Evolutionary conservation across 2,797 vertebrate genomes (phyloP), one percentile per base, ranked within the genome.

Genomic region (Pipistrellus kuhlii): DNA sequence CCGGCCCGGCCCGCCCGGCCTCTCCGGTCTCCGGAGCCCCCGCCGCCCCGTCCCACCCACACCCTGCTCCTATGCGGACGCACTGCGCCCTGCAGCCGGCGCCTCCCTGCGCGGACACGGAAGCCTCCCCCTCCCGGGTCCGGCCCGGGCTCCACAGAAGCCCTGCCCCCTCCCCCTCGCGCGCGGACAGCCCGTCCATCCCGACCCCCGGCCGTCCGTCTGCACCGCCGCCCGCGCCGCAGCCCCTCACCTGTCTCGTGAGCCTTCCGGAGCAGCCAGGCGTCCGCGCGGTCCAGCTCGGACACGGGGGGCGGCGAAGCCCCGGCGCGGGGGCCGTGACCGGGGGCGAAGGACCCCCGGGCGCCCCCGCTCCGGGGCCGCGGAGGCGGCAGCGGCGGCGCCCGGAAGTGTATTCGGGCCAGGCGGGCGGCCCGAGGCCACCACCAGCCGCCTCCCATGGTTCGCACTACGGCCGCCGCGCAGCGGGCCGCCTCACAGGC

Each of bases 251-350:
- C 98, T 85, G 97, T 97, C 93, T 98, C 98, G 17, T 97, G 98
- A 72, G 97, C 97, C 86, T 98, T 98, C 80, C 98, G 94, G 48
- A 98, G 97, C 32, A 98, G 96, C 99, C 99, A 97, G 59, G 99
- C 99, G 96, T 99, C 99, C 76, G 99, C 99, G 93, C 98, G 99
- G 87, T 99, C 99, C 21, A 99, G 98, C 51, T 99, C 99, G 17
- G 98, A 97, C 48, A 95, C 93, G 0, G 96, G 93, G 8, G 97
- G 98, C 30, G 97, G 98, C 90, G 98, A 98, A 73, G 97, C 96
- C 2, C 91, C 94, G 6, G 95, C 89, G 85, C 98, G 98, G 90
- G 76, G 96, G 13, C 87, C 98, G 92, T 96, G 97, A 91, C 95
- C 98, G 55, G 85, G 96, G 62, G 64, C 97, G 46, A 94, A 91